These are phyloP conservation scores for Eulithis testata DNA, from an alignment of 2,888 invertebrate genomes.

Conservation along the genomic window DNA sequence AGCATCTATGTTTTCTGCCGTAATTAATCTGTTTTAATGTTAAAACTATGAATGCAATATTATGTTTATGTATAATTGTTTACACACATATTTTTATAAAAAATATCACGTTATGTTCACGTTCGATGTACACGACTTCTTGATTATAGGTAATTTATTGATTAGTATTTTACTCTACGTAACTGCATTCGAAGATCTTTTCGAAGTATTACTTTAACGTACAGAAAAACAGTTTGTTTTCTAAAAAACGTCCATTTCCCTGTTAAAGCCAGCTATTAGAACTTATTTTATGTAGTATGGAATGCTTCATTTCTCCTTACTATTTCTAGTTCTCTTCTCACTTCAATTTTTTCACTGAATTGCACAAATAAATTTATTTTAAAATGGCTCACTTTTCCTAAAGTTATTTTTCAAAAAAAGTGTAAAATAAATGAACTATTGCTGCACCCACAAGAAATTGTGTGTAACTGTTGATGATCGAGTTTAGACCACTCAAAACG, in stretches of 20 bases:
- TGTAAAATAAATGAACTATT: conserved; percentile 62
- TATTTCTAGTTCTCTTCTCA: conserved; percentile 80
- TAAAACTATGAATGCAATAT: conserved; percentile 55
- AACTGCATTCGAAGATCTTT: conserved; percentile 59
- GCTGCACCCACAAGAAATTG: conserved; percentile 71
- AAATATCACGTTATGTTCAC: conserved; percentile 62
- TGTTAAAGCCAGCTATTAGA: conserved; percentile 84
- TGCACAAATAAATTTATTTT: conserved; percentile 82
- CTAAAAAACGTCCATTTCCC: conserved; percentile 81
- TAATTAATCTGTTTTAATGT: conserved; percentile 44
- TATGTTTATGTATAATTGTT: conserved; percentile 37
- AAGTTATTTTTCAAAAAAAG: conserved; percentile 64
- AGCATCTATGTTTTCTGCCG: conserved; percentile 49
- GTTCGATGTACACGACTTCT: conserved; percentile 61
- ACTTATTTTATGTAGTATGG: conserved; percentile 78
- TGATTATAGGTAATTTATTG: conserved; percentile 51
- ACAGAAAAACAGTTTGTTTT: conserved; percentile 59
- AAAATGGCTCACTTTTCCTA: conserved; percentile 85
- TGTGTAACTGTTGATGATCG: conserved; percentile 62
- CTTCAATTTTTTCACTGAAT: conserved; percentile 79
- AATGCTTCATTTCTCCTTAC: conserved; percentile 83
- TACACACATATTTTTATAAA: conserved; percentile 49
- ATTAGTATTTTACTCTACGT: conserved; percentile 52
- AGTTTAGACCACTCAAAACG: conserved; percentile 42
- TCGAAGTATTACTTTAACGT: conserved; percentile 53